Conservation (phyloP, 2,797 vertebrate species). For the Perodicticus potto region DNA sequence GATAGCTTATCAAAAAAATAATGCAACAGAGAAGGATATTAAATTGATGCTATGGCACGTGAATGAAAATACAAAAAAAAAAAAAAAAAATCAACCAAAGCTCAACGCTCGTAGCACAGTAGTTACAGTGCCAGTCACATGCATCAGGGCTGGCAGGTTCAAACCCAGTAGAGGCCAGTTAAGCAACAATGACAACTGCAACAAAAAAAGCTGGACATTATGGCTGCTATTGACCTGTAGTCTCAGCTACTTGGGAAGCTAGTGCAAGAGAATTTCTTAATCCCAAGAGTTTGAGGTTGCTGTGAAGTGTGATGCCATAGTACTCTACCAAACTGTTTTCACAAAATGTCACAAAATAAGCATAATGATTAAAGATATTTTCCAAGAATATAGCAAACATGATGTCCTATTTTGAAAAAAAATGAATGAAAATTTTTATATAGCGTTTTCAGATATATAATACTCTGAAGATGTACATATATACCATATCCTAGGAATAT, state of each 20-base stretch:
- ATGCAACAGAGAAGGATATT: not conserved
- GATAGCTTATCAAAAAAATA: not conserved
- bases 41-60: not conserved
- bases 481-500: not conserved
- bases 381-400: not conserved
- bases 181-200: too few species aligned
- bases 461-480: not conserved
- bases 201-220: too few species aligned
- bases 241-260: too few species aligned
- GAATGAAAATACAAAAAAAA: not conserved
- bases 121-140: too few species aligned
- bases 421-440: not conserved
- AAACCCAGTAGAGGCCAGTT: too few species aligned
- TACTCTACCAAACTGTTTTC: not conserved
- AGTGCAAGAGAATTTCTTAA: too few species aligned
- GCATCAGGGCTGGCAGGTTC: too few species aligned
- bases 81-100: not conserved
- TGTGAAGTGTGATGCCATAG: too few species aligned
- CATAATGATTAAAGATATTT: not conserved
- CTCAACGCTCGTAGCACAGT: too few species aligned
- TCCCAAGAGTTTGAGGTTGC: too few species aligned
- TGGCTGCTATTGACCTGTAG: too few species aligned
- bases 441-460: not conserved
- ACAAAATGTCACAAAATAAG: not conserved
- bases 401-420: not conserved